Percentiles rank a stretch among this genome's conserved stretches.
Conservation (phyloP, 2,888 invertebrate genomes). For the Tholera decimalis region DNA sequence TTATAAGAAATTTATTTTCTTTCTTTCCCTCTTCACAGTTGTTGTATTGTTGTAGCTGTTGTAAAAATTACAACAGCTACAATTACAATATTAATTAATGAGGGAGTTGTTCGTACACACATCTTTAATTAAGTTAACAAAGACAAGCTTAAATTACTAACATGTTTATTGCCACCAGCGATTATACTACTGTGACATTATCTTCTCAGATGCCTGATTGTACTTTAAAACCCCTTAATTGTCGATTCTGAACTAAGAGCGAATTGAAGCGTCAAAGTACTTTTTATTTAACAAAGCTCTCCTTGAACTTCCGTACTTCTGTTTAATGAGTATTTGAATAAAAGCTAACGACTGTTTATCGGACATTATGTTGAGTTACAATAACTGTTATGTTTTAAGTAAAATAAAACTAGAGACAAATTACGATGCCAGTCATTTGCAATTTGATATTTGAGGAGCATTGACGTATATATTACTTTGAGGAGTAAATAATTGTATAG, state of each 20-base stretch:
- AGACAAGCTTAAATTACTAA: constrained; percentile 34
- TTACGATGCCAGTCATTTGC: neutral
- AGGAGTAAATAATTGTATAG: neutral
- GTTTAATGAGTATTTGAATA: constrained; percentile 61
- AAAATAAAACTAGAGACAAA: neutral
- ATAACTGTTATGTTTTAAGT: constrained; percentile 17
- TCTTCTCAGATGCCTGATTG: constrained; percentile 41
- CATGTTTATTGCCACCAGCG: constrained; percentile 45
- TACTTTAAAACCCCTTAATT: constrained; percentile 60
- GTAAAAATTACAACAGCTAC: neutral
- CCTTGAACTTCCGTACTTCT: constrained; percentile 52
- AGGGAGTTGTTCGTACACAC: constrained; percentile 2
- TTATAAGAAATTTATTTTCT: constrained; percentile 1
- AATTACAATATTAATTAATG: constrained; percentile 29
- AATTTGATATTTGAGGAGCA: neutral
- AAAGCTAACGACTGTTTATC: constrained; percentile 54
- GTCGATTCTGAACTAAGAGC: constrained; percentile 62
- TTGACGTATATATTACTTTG: too few relatives aligned
- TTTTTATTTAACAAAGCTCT: constrained; percentile 55
- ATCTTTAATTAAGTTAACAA: constrained; percentile 40
- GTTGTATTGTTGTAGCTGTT: too few relatives aligned
- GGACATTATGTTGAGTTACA: constrained; percentile 37
- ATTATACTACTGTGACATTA: constrained; percentile 53
- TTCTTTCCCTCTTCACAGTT: neutral
- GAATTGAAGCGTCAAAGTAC: constrained; percentile 55